Conservation (phyloP, 2,888 invertebrate genomes). For the Cancer borealis region DNA sequence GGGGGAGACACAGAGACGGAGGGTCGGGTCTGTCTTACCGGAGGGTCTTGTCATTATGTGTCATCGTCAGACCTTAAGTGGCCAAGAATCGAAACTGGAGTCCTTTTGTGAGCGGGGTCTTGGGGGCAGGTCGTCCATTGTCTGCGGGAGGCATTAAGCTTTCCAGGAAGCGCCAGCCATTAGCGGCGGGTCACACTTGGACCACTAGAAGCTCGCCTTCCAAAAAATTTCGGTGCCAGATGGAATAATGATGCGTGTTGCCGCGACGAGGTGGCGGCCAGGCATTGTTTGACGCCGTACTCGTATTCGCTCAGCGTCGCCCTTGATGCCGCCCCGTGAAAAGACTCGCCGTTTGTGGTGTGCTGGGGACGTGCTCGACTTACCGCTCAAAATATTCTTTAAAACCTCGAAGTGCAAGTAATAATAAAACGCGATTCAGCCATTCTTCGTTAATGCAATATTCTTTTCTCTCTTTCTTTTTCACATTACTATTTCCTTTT, state of each 20-base stretch:
- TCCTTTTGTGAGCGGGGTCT: conserved; percentile 61
- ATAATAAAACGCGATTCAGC: background rate
- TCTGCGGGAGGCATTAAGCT: conserved; percentile 64
- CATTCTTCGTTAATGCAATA: conserved; percentile 27
- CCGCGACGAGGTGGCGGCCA: conserved; percentile 26
- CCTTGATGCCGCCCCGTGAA: conserved; percentile 32
- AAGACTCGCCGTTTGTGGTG: conserved; percentile 16
- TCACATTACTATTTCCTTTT: background rate
- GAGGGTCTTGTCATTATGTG: conserved; percentile 69
- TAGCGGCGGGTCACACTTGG: conserved; percentile 59
- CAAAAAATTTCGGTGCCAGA: conserved; percentile 56
- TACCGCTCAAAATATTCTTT: background rate
- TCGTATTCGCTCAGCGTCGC: conserved; percentile 39
- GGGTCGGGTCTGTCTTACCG: conserved; percentile 51
- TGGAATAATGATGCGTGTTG: conserved; percentile 55
- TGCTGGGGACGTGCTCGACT: conserved; percentile 1
- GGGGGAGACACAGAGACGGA: conserved; percentile 15
- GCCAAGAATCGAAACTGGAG: conserved; percentile 70
- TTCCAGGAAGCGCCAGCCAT: conserved; percentile 67
- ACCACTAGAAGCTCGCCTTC: conserved; percentile 13
- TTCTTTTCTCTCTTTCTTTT: background rate
- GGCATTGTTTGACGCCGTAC: conserved; percentile 34
- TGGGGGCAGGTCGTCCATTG: conserved; percentile 61
- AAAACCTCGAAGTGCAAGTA: conserved; percentile 25
- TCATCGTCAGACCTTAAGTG: conserved; percentile 66